phyloP scores from a whole-genome alignment of 2,797 vertebrate genomes.

The Ambastaia sidthimunki region DNA sequence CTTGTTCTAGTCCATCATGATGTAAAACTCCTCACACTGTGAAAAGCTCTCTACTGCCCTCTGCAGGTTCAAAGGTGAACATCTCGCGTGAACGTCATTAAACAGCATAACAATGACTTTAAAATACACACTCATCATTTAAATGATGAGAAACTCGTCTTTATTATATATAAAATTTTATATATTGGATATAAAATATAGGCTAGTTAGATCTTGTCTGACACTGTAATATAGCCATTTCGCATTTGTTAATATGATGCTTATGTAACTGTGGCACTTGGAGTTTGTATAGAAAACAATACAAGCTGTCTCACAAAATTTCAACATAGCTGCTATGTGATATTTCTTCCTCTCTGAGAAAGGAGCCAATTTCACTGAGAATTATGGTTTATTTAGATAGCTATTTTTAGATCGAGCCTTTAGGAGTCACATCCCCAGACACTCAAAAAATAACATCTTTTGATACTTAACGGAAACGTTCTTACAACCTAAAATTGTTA shows the following conservation, averaged over 20 bases:
- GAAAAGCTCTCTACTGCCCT: conserved; percentile 40
- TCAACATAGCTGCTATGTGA: conserved; percentile 14
- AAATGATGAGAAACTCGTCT: not conserved
- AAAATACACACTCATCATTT: not conserved
- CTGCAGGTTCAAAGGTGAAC: conserved; percentile 25
- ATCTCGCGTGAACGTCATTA: not conserved
- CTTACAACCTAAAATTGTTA: too few relatives aligned
- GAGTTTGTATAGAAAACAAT: conserved; percentile 14
- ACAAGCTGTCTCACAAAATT: not conserved
- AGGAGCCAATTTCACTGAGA: conserved; percentile 46
- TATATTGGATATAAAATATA: not conserved
- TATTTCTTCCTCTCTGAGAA: conserved; percentile 33
- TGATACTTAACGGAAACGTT: too few relatives aligned
- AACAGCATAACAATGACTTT: not conserved
- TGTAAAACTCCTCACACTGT: conserved; percentile 13
- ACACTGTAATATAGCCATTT: not conserved
- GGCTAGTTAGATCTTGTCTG: not conserved
- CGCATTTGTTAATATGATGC: not conserved
- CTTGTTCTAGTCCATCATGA: conserved; percentile 19
- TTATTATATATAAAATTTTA: too few relatives aligned
- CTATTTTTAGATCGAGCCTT: conserved; percentile 48
- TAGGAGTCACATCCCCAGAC: conserved; percentile 41
- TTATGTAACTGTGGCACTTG: not conserved
- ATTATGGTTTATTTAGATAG: conserved; percentile 55
- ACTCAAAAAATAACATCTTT: not conserved